Evolutionary conservation across 2,888 invertebrate genomes (phyloP), one percentile per base, ranked within the genome.

Genomic region (Clepsis dumicolana): DNA sequence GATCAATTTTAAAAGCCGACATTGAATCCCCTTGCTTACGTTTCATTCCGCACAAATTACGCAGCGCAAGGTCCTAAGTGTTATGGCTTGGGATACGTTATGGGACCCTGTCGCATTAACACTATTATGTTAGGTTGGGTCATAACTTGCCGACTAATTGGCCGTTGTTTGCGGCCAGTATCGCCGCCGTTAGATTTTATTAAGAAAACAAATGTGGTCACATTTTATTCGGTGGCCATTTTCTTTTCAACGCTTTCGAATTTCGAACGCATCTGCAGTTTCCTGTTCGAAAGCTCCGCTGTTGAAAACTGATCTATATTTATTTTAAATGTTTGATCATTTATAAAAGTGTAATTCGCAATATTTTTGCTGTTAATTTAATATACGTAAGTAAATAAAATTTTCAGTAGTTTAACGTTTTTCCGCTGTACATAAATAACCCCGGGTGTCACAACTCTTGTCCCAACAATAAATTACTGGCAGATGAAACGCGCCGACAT

Each of bases 401-500:
- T 71, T 67, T 70, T 63, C 71, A 70, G 71, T 72, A 71, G 69
- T 70, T 79, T 70, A 76, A 79, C 73, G 78, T 80, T 75, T 77
- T 78, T 78, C 70, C 72, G 74, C 70, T 73, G 77, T 73, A 73
- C 77, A 81, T 86, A 85, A 83, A 85, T 85, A 83, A 82, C 73
- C 64, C 50, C 64, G 75, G 54, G 48, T 76, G 84, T 84, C 84
- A 81, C 84, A 82, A 81, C 77, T n/a, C n/a, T 77, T 83, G 82
- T 83, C 79, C 73, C 71, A 72, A 73, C 80, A 77, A 83, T 87
- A 85, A 83, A 88, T 86, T 80, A 83, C 77, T 75, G 79, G 76
- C 84, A 82, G 81, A 83, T 81, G 82, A 86, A 84, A 84, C 75
- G 77, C 76, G 73, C 81, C 81, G 79, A 76, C 74, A 70, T 74